Percentiles rank a stretch among this genome's conserved stretches.
Evolutionary conservation across 2,113 vertebrate genomes (phyloP).

Genomic region (Capreolus pygargus): DNA sequence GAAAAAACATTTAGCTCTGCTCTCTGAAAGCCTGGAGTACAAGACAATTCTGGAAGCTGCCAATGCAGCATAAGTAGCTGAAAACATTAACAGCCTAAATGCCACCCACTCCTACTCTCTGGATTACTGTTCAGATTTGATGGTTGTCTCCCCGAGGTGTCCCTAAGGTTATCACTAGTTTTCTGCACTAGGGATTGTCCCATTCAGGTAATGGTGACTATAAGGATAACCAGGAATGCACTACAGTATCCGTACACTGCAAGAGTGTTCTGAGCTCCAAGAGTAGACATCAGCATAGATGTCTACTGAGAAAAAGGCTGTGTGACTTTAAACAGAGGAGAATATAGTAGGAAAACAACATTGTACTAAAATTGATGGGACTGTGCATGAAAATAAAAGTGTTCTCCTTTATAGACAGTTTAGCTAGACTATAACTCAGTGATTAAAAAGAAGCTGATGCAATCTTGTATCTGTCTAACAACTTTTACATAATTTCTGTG

Average conservation of each 20-base stretch:
- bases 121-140: not conserved
- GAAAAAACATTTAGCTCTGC: not conserved
- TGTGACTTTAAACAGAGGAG: not conserved
- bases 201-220: conserved; percentile 9
- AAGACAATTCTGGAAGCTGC: not conserved
- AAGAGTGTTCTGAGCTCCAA: not conserved
- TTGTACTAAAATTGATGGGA: not conserved
- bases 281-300: not conserved
- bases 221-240: not conserved
- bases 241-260: not conserved
- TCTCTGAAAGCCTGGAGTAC: not conserved
- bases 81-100: not conserved
- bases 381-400: not conserved
- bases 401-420: not conserved
- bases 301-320: not conserved
- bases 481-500: not conserved
- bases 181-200: not conserved
- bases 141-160: not conserved
- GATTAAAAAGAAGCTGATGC: not conserved
- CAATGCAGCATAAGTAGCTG: not conserved
- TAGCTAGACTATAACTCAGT: not conserved
- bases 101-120: not conserved
- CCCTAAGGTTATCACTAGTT: not conserved
- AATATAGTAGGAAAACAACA: not conserved
- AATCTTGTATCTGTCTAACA: not conserved